Base-by-base conservation (phyloP, 2,797 vertebrate species). In the Perodicticus potto region DNA sequence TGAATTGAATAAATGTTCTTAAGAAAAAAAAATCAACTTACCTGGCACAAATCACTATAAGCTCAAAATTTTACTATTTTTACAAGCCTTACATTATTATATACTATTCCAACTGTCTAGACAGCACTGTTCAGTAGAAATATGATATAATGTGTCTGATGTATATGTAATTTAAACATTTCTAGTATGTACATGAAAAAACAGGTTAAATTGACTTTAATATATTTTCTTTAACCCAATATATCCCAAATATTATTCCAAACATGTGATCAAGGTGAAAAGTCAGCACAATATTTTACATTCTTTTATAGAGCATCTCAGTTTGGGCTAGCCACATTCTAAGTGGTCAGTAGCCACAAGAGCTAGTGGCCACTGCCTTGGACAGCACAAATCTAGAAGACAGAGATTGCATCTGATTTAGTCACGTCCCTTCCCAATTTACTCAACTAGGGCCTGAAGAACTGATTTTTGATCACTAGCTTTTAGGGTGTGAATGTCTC, bases 1-100 rank as follows among this genome's bases (percentile, higher is more conserved):
- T 78, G 67, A 93, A 83, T 57, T 84, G 78, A 97, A 96, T 90
- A 92, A 82, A 59, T 53, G 4, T 37, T 77, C 3, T 63, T 57
- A 73, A 93, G 22, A 55, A 80, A 90, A 65, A 76, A 65, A 83
- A 92, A 80, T 89, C n/a, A 82, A n/a, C 20, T 88, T 40, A 94
- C 4, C 13, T 84, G 78, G 63, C 59, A 92, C 72, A 84, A 83
- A 91, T 86, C 55, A 77, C 34, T 69, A 40, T 29, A 74, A 34
- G 20, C 16, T 59, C 20, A 63, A 63, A 77, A 86, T 40, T 74
- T 74, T n/a, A 69, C 63, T 53, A 74, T 87, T 96, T 87, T 96
- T 83, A n/a, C 9, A 74, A 93, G 40, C 40, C 61, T 87, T 59
- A 92, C 34, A 29, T 87, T 77, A 37, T 88, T 82, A n/a, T 67